phyloP scores from a whole-genome alignment of 1,140 invertebrate genomes.

The Pogonomyrmex californicus region DNA sequence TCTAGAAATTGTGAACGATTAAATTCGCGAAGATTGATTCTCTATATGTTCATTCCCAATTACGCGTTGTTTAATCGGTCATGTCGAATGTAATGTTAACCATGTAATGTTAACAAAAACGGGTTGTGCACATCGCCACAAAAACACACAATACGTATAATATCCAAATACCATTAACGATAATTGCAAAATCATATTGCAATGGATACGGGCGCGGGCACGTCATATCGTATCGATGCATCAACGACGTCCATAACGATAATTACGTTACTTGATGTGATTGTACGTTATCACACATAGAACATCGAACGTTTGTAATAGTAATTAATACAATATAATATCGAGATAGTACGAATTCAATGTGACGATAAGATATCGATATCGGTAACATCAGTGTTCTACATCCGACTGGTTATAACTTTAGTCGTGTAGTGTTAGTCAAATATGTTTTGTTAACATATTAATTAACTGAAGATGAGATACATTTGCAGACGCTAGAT shows the following conservation, averaged over 20 bases:
- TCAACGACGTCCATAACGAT: conserved; percentile 44
- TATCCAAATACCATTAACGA: conserved; percentile 61
- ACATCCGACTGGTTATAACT: neutral
- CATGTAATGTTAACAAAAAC: conserved; percentile 33
- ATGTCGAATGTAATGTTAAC: conserved; percentile 53
- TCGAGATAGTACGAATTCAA: conserved; percentile 54
- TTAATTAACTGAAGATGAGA: neutral
- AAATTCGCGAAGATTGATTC: conserved; percentile 51
- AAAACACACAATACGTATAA: conserved; percentile 46
- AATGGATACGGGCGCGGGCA: conserved; percentile 12
- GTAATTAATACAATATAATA: conserved; percentile 70
- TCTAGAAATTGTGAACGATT: conserved; percentile 37
- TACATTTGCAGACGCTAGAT: neutral
- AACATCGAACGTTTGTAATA: conserved; percentile 47
- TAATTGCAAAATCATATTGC: conserved; percentile 55
- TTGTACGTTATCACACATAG: conserved; percentile 40
- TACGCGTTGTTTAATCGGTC: conserved; percentile 36
- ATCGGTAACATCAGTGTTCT: conserved; percentile 3
- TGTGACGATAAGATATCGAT: conserved; percentile 49
- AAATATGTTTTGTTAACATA: too few species aligned
- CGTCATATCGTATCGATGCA: conserved; percentile 46
- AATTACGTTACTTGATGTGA: conserved; percentile 60
- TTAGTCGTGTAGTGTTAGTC: too few species aligned
- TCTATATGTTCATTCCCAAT: conserved; percentile 28
- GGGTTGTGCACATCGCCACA: neutral